Evolutionary conservation across 2,797 vertebrate genomes (phyloP).

Genomic region (Pangasius krempfi): DNA sequence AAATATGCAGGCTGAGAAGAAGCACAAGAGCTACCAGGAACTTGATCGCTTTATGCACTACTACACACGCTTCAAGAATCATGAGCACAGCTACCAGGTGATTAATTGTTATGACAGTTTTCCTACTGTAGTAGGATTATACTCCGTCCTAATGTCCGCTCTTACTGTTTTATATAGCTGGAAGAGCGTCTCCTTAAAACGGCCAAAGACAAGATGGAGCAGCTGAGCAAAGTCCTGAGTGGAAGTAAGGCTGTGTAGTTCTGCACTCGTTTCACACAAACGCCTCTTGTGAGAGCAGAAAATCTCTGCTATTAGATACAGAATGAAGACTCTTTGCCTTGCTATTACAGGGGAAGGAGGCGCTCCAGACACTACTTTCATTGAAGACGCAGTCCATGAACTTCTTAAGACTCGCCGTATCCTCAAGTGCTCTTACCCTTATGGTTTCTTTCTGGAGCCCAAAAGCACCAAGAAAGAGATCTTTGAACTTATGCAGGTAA

Average conservation of each 20-base stretch:
- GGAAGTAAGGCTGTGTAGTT: constrained; percentile 81
- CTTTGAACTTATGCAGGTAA: constrained; percentile 98
- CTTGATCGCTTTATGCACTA: constrained; percentile 99
- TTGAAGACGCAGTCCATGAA: constrained; percentile 97
- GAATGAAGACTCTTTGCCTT: neutral
- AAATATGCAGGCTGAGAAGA: constrained; percentile 90
- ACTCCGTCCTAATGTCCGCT: constrained; percentile 29
- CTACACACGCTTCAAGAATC: constrained; percentile 98
- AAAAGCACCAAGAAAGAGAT: constrained; percentile 99
- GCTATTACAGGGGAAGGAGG: constrained; percentile 83
- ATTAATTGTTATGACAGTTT: constrained; percentile 34
- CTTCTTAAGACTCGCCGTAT: constrained; percentile 97
- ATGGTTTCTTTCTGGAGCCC: constrained; percentile 97
- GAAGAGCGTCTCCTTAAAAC: constrained; percentile 97
- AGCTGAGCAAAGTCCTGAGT: constrained; percentile 93
- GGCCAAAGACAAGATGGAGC: constrained; percentile 99
- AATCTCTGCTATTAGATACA: neutral
- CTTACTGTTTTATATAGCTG: constrained; percentile 78
- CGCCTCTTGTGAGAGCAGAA: neutral
- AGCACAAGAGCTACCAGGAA: constrained; percentile 98
- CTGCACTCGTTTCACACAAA: neutral
- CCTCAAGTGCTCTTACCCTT: constrained; percentile 99
- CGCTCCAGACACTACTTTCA: constrained; percentile 97
- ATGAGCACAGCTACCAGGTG: constrained; percentile 98
- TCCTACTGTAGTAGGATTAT: neutral